These are phyloP conservation scores for Gobiocypris rarus DNA, from an alignment of 2,113 vertebrate genomes.

Conservation along the genomic window DNA sequence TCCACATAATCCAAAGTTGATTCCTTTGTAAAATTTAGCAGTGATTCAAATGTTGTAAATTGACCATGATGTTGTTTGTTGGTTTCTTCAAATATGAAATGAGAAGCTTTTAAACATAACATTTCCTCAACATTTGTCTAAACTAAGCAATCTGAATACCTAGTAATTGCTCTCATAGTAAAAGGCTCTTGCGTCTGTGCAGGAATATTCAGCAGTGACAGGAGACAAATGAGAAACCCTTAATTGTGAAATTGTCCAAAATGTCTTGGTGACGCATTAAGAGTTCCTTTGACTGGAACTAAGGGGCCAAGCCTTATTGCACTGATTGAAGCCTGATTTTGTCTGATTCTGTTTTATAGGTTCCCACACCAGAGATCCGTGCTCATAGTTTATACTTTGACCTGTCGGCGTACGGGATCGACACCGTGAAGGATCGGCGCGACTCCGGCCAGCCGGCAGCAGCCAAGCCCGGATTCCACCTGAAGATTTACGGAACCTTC, in stretches of 20 bases:
- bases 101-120: neutral
- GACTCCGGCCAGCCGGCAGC: slow-evolving; percentile 44
- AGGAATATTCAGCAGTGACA: neutral
- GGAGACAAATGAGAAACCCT: neutral
- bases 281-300: too few species aligned
- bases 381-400: slow-evolving; percentile 81
- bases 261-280: too few species aligned
- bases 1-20: neutral
- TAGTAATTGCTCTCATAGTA: neutral
- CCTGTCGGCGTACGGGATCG: slow-evolving; percentile 81
- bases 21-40: too few species aligned
- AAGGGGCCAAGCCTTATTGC: too few species aligned
- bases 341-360: slow-evolving; percentile 60
- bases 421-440: slow-evolving; percentile 70
- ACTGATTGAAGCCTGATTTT: too few species aligned
- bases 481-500: slow-evolving; percentile 84
- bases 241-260: neutral
- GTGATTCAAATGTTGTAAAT: too few species aligned
- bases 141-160: neutral
- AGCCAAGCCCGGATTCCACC: slow-evolving; percentile 74
- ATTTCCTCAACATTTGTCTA: neutral
- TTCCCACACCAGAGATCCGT: slow-evolving; percentile 81
- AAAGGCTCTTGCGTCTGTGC: neutral
- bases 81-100: too few species aligned
- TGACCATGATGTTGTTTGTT: too few species aligned